Evolutionary conservation across 2,797 vertebrate species (phyloP).

Genomic region (Sylvia borin): DNA sequence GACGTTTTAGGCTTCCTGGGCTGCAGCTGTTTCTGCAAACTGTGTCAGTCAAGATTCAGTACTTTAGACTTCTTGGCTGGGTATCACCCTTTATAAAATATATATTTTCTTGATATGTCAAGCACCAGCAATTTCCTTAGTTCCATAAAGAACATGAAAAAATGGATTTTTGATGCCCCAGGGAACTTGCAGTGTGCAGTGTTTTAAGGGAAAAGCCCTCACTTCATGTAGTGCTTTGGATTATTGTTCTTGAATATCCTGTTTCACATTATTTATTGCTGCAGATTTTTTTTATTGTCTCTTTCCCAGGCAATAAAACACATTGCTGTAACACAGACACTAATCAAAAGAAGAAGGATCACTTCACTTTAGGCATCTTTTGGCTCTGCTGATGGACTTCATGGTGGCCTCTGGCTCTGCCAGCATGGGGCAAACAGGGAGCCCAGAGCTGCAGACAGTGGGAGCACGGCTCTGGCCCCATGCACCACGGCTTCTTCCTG

Average conservation of each 20-base stretch:
- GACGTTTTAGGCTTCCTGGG: neutral
- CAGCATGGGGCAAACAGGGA: neutral
- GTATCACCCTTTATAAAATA: neutral
- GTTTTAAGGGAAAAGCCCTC: slow-evolving; percentile 5
- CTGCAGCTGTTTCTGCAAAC: neutral
- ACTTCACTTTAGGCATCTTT: neutral
- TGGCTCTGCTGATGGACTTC: neutral
- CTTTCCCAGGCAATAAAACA: slow-evolving; percentile 47
- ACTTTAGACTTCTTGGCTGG: neutral
- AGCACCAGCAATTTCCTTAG: neutral
- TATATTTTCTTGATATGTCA: neutral
- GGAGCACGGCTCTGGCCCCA: neutral
- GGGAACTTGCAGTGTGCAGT: neutral
- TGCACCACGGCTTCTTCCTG: fast-evolving
- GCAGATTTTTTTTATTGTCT: neutral
- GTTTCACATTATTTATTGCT: slow-evolving; percentile 28
- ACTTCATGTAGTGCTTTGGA: neutral
- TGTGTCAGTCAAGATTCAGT: neutral
- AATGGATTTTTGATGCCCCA: neutral
- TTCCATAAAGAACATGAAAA: slow-evolving; percentile 1
- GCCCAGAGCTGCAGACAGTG: fast-evolving
- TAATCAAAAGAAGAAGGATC: slow-evolving; percentile 19
- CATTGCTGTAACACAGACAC: neutral
- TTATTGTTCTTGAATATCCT: slow-evolving; percentile 30
- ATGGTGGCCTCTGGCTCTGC: neutral